phyloP scores from a whole-genome alignment of 2,888 invertebrate species.

The Apamea crenata region DNA sequence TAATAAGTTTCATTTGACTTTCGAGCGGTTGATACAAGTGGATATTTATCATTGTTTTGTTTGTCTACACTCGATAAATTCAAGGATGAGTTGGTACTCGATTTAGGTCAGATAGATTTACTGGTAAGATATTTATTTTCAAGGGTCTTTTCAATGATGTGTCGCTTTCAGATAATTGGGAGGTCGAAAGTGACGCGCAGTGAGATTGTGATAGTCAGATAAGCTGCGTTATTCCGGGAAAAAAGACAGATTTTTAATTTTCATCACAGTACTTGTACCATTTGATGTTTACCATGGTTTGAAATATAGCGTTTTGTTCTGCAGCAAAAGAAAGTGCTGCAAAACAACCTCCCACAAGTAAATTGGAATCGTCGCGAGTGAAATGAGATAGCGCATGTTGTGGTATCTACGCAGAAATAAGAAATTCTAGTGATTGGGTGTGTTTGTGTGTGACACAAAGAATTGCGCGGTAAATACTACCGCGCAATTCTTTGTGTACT shows the following conservation, averaged over 20 bases:
- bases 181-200: conserved; percentile 61
- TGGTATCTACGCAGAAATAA: conserved; percentile 6
- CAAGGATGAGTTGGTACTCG: conserved; percentile 83
- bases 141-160: conserved; percentile 82
- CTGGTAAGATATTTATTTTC: conserved; percentile 79
- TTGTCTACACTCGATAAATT: conserved; percentile 82
- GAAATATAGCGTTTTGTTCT: not conserved
- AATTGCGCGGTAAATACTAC: too few relatives aligned
- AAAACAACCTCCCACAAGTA: conserved; percentile 9
- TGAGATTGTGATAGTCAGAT: conserved; percentile 42
- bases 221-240: conserved; percentile 23
- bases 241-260: conserved; percentile 6
- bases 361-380: conserved; percentile 44
- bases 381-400: conserved; percentile 30
- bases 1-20: conserved; percentile 49
- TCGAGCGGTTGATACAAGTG: conserved; percentile 53
- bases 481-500: conserved; percentile 31
- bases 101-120: conserved; percentile 87
- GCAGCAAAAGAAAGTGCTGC: conserved; percentile 8
- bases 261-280: not conserved
- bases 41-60: conserved; percentile 75
- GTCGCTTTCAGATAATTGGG: conserved; percentile 66
- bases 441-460: too few relatives aligned
- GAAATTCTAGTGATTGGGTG: conserved; percentile 1
- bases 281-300: conserved; percentile 4